phyloP scores from a whole-genome alignment of 2,888 invertebrate species.

The Eueremaeus valkanovi region DNA sequence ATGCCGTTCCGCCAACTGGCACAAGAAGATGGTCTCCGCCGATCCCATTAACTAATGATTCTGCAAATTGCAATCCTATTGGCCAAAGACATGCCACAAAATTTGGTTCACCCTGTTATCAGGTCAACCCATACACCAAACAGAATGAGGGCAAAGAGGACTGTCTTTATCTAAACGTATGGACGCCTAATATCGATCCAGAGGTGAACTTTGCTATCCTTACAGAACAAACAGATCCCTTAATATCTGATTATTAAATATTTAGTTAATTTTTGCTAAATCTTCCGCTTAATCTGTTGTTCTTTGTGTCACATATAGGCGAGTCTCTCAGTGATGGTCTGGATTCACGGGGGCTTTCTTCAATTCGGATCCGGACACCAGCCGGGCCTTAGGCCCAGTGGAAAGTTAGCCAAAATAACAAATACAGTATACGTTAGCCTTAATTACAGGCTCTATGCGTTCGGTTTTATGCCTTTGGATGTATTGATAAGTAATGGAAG shows the following conservation, averaged over 20 bases:
- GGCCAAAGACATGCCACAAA: slow-evolving; percentile 42
- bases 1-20: slow-evolving; percentile 45
- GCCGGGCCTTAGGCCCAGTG: slow-evolving; percentile 62
- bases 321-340: slow-evolving; percentile 50
- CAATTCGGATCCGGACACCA: slow-evolving; percentile 31
- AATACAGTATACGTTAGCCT: slow-evolving; percentile 71
- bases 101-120: slow-evolving; percentile 45
- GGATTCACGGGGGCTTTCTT: slow-evolving; percentile 50
- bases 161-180: slow-evolving; percentile 35
- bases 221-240: neutral
- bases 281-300: neutral
- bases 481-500: slow-evolving; percentile 65
- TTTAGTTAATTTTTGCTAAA: neutral
- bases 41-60: slow-evolving; percentile 43
- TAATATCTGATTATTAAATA: neutral
- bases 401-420: slow-evolving; percentile 68
- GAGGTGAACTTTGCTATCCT: neutral
- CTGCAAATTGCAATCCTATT: slow-evolving; percentile 39
- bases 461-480: slow-evolving; percentile 62
- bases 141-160: slow-evolving; percentile 43
- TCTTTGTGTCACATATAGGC: slow-evolving; percentile 15
- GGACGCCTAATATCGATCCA: slow-evolving; percentile 34
- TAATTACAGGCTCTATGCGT: slow-evolving; percentile 27
- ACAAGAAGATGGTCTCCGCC: slow-evolving; percentile 44
- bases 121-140: slow-evolving; percentile 45